A percentile compares a stretch with the other conserved stretches of the same genome.
phyloP scores from a whole-genome alignment of 1,140 invertebrate genomes.

The Tetragnatha versicolor region DNA sequence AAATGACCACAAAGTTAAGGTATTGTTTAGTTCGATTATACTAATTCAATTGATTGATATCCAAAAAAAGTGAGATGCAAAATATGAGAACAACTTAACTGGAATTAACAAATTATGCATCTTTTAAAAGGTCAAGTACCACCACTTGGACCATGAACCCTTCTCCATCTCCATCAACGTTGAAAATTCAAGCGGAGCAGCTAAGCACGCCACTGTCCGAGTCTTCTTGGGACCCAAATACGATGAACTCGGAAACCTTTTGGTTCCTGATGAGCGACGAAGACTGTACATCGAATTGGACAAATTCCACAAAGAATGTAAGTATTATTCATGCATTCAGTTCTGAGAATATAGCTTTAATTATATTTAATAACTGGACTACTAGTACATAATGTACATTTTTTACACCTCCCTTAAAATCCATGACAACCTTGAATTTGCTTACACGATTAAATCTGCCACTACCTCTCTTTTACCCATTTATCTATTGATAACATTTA shows the following conservation, averaged over 20 bases:
- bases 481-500: too few species aligned
- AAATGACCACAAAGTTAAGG: constrained; percentile 27
- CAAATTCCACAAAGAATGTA: constrained; percentile 50
- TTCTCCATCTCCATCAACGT: constrained; percentile 12
- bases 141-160: constrained; percentile 55
- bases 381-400: background rate
- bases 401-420: background rate
- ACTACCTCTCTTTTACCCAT: too few species aligned
- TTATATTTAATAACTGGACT: too few species aligned
- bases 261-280: constrained; percentile 36
- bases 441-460: too few species aligned
- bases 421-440: too few species aligned
- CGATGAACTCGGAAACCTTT: constrained; percentile 34
- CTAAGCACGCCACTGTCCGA: constrained; percentile 56
- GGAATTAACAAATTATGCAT: background rate
- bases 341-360: too few species aligned
- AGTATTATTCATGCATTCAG: background rate
- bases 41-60: background rate
- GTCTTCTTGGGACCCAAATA: constrained; percentile 38
- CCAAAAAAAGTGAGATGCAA: background rate
- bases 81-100: background rate
- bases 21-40: background rate
- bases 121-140: constrained; percentile 46
- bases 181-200: constrained; percentile 69
- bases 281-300: constrained; percentile 57